Evolutionary conservation across 2,888 invertebrate genomes (phyloP).

Genomic region (Schizotus pectinicornis): DNA sequence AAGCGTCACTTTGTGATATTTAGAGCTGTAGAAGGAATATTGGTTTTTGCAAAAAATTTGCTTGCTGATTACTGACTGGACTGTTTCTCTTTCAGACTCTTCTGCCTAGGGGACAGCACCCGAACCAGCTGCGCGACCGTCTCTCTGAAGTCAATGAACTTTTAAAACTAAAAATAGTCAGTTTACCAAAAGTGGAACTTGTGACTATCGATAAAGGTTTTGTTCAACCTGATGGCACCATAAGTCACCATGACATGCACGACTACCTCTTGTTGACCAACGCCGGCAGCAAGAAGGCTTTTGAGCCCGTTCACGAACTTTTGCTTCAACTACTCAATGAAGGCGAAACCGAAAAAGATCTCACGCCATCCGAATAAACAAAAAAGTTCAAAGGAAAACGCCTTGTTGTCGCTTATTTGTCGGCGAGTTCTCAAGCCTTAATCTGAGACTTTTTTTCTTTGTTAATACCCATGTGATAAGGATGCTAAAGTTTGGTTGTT

Average conservation of each 20-base stretch:
- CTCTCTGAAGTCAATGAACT: slow-evolving; percentile 76
- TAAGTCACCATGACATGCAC: slow-evolving; percentile 90
- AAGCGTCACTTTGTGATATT: too few relatives aligned
- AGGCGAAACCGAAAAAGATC: slow-evolving; percentile 75
- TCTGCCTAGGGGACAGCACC: slow-evolving; percentile 85
- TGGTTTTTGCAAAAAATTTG: background rate
- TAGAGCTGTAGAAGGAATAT: too few relatives aligned
- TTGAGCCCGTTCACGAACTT: slow-evolving; percentile 83
- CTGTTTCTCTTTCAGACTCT: slow-evolving; percentile 70
- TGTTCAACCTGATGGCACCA: slow-evolving; percentile 78
- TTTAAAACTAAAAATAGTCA: slow-evolving; percentile 68
- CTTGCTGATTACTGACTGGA: background rate
- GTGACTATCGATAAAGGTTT: slow-evolving; percentile 81
- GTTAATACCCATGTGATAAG: slow-evolving; percentile 34
- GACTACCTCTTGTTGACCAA: slow-evolving; percentile 89
- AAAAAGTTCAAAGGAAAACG: slow-evolving; percentile 17
- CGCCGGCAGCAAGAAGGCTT: slow-evolving; percentile 84
- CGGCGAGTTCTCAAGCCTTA: slow-evolving; percentile 19
- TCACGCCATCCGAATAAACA: slow-evolving; percentile 72
- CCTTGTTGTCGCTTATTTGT: slow-evolving; percentile 20
- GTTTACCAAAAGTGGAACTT: slow-evolving; percentile 74
- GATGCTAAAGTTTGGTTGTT: slow-evolving; percentile 21
- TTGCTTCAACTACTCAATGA: slow-evolving; percentile 78
- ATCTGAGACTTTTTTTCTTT: slow-evolving; percentile 28
- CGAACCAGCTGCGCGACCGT: slow-evolving; percentile 81